phyloP scores from a whole-genome alignment of 2,113 vertebrate species.

The Toxotes jaculatrix region DNA sequence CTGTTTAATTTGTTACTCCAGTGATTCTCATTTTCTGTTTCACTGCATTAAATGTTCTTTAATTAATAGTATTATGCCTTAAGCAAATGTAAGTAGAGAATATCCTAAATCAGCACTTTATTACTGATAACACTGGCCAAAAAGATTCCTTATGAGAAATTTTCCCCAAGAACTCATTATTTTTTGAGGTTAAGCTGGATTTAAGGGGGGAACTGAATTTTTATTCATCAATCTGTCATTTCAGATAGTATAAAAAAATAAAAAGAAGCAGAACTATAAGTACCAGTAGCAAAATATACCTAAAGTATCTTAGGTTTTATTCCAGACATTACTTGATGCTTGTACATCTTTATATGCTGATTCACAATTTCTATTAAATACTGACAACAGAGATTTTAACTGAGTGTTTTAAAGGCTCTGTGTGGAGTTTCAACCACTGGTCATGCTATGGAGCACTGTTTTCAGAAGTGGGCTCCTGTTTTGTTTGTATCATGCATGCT shows the following conservation, averaged over 20 bases:
- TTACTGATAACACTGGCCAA: background rate
- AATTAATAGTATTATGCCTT: background rate
- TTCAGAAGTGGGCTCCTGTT: background rate
- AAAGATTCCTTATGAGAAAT: background rate
- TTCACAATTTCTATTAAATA: background rate
- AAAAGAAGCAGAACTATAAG: too few species aligned
- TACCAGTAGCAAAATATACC: background rate
- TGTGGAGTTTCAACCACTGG: background rate
- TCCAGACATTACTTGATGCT: too few species aligned
- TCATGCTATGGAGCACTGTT: background rate
- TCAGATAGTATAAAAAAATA: too few species aligned
- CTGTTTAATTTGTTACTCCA: background rate
- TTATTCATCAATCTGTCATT: too few species aligned
- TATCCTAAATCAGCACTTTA: background rate
- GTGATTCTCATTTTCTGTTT: conserved; percentile 7
- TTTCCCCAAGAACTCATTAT: too few species aligned
- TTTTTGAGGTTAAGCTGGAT: too few species aligned
- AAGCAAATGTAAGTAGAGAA: background rate
- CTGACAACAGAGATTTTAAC: background rate
- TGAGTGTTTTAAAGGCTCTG: background rate
- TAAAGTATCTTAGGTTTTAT: background rate
- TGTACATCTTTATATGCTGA: background rate
- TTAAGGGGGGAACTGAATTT: too few species aligned
- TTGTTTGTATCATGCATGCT: background rate
- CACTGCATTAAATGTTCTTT: background rate